Evolutionary conservation across 2,113 vertebrate species (phyloP).

Genomic region (Cardinalis cardinalis): DNA sequence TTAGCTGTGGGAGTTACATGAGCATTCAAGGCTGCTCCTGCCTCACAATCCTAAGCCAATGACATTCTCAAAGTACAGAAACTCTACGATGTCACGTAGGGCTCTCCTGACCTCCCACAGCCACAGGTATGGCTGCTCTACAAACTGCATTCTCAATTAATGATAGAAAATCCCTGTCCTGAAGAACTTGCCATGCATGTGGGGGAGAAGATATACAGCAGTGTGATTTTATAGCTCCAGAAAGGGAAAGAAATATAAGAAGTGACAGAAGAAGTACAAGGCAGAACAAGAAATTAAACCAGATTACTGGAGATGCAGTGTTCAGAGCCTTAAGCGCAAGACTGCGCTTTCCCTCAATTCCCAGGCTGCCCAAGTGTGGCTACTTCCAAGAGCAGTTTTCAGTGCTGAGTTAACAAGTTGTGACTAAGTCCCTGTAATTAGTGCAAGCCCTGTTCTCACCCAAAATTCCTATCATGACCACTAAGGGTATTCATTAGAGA

Average conservation of each 20-base stretch:
- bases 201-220: background rate
- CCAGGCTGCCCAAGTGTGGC: background rate
- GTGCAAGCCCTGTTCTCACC: background rate
- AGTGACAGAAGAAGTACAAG: background rate
- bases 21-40: background rate
- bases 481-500: background rate
- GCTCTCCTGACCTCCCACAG: background rate
- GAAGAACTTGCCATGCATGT: background rate
- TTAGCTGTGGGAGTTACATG: background rate
- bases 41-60: background rate
- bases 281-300: conserved; percentile 7
- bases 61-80: background rate
- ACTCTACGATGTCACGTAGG: background rate
- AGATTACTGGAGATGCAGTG: background rate
- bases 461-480: background rate
- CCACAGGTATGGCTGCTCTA: background rate
- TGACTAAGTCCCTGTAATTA: conserved; percentile 10
- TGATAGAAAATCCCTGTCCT: background rate
- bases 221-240: background rate
- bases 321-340: background rate
- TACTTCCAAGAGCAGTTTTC: background rate
- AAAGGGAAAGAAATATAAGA: background rate
- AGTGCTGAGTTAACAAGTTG: background rate
- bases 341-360: background rate
- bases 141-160: background rate